A percentile compares a stretch with the other conserved stretches of the same genome.
phyloP scores from a whole-genome alignment of 2,113 vertebrate genomes.

The Perca flavescens region DNA sequence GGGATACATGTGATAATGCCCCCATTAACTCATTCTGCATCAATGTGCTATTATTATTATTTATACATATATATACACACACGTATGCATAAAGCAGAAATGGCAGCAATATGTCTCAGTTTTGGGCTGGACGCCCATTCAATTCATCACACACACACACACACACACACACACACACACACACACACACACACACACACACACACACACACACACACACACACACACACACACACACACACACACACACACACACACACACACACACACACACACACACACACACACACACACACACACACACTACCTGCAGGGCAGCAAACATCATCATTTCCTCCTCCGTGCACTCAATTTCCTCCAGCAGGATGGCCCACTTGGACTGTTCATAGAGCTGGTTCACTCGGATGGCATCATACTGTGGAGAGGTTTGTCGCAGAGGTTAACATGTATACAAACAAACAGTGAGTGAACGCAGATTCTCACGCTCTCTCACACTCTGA shows the following conservation, averaged over 20 bases:
- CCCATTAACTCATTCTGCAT: conserved; percentile 38
- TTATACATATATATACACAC: too few species aligned
- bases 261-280: conserved; percentile 12
- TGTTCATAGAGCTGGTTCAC: conserved; percentile 99
- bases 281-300: conserved; percentile 14
- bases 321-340: conserved; percentile 99
- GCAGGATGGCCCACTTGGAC: conserved; percentile 97
- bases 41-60: neutral
- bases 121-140: conserved; percentile 60
- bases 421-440: conserved; percentile 34
- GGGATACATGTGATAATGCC: conserved; percentile 20
- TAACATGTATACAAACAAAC: conserved; percentile 16
- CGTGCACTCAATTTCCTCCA: conserved; percentile 99
- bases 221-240: conserved; percentile 6
- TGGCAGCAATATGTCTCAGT: conserved; percentile 41
- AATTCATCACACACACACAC: conserved; percentile 56
- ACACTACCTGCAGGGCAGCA: conserved; percentile 94
- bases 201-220: conserved; percentile 14
- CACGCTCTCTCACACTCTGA: conserved; percentile 4
- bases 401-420: conserved; percentile 97
- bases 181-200: conserved; percentile 4
- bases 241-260: conserved; percentile 12
- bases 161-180: conserved; percentile 11
- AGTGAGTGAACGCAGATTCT: neutral
- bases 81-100: too few species aligned